Evolutionary conservation across 1,140 invertebrate species (phyloP), one percentile per base, ranked within the genome.

Genomic region (Chrysopa pallens): DNA sequence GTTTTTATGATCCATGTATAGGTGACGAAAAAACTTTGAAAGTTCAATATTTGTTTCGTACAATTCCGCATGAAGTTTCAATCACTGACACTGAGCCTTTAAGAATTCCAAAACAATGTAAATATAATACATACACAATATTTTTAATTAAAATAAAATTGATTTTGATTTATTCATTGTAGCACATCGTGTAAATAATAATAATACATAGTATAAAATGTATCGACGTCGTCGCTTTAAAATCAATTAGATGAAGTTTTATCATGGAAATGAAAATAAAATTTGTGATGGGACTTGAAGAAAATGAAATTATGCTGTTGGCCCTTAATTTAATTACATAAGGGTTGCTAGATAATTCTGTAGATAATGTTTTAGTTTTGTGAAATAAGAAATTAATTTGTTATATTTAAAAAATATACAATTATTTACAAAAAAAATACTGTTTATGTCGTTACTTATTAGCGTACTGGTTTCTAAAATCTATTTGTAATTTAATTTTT

Each of bases 1-100:
- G 94, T 23, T 98, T 98, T 63, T 98, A 87, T 63, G 94, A 98
- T 63, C 90, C 92, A 0, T 90, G 88, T 56, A 73, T 93, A 12
- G 89, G 91, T 4, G 90, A 96, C 50, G 80, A 88, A 6, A 98
- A 98, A 61, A 74, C 74, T 46, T 63, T 98, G 17, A 74, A 78
- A 31, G 73, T 98, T 44, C 74, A 84, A 51, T 98, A 97, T 60
- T 72, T 76, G 51, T 95, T 84, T 62, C 76, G 80, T 50, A 75
- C 76, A 57, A 71, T 79, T 53, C 64, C 74, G 6, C 82, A 94
- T 60, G 71, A 82, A 55, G 76, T 84, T 50, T 77, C 80, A n/a
- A 63, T 94, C 23, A 64, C 71, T 46, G 91, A 96, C 60, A 74
- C 65, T 40, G 80, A 91, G 55, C 59, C 72, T 33, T 57, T 91